Conservation (phyloP, 2,797 vertebrate genomes). For the Benthosema pterotum region DNA sequence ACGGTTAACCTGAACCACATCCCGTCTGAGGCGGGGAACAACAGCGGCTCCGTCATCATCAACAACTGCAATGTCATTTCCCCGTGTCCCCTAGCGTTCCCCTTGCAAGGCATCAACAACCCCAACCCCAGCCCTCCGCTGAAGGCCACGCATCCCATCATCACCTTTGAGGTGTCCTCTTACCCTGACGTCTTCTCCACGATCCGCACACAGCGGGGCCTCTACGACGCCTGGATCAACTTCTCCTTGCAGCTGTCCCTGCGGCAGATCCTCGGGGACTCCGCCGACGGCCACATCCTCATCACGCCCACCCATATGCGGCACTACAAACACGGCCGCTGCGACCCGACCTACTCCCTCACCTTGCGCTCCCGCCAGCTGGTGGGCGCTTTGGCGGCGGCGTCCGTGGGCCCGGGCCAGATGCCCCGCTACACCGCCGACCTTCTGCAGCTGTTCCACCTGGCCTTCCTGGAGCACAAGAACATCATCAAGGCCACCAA, state of each 20-base stretch:
- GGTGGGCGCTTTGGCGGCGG: constrained; percentile 58
- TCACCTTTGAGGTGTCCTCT: constrained; percentile 77
- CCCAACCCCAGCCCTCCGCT: constrained; percentile 36
- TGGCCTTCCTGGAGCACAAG: constrained; percentile 80
- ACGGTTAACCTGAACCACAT: constrained; percentile 57
- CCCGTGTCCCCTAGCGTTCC: constrained; percentile 59
- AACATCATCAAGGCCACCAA: constrained; percentile 80
- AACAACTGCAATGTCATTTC: constrained; percentile 32
- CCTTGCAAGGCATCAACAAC: constrained; percentile 47
- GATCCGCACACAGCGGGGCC: constrained; percentile 73
- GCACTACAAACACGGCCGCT: constrained; percentile 83
- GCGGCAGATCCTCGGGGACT: constrained; percentile 73
- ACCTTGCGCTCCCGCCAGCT: constrained; percentile 72
- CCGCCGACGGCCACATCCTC: constrained; percentile 67
- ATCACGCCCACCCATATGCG: constrained; percentile 85
- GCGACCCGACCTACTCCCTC: constrained; percentile 83
- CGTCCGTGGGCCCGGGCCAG: constrained; percentile 52
- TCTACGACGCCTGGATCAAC: constrained; percentile 83
- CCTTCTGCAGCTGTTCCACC: constrained; percentile 75
- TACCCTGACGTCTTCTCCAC: constrained; percentile 81
- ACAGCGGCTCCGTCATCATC: constrained; percentile 34
- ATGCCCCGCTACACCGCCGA: constrained; percentile 58
- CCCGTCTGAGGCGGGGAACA: constrained; percentile 32
- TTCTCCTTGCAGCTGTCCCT: constrained; percentile 83
- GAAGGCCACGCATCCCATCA: constrained; percentile 63